Evolutionary conservation across 1,140 invertebrate species (phyloP).

Genomic region (Ceratina calcarata): DNA sequence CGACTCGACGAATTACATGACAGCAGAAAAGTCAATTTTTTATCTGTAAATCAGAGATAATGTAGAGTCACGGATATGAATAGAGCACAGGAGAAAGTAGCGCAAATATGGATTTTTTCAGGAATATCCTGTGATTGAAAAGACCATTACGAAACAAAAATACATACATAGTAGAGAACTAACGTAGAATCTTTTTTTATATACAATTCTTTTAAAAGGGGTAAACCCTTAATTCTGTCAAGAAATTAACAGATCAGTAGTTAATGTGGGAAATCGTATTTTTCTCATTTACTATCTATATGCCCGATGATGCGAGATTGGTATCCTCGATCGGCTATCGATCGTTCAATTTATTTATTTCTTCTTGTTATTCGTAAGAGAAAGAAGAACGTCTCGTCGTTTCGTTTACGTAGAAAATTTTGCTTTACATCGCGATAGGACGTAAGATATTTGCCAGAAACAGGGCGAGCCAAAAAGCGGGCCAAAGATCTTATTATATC

Average conservation of each 20-base stretch:
- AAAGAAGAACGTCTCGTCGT: too few species aligned
- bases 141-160: not conserved
- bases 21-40: not conserved
- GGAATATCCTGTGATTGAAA: too few species aligned
- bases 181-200: too few species aligned
- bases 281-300: too few species aligned
- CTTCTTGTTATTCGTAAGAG: too few species aligned
- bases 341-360: too few species aligned
- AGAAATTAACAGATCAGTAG: too few species aligned
- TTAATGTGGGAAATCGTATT: too few species aligned
- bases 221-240: too few species aligned
- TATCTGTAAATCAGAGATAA: not conserved
- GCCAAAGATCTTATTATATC: slow-evolving; percentile 10
- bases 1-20: too few species aligned
- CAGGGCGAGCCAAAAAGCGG: not conserved
- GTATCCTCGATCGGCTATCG: not conserved
- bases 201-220: too few species aligned
- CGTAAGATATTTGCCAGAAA: not conserved
- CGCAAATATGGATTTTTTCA: too few species aligned
- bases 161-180: not conserved
- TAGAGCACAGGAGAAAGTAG: not conserved
- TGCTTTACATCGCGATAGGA: not conserved
- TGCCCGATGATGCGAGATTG: not conserved
- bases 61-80: not conserved
- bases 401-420: not conserved